A percentile compares a stretch with the other conserved stretches of the same genome.
Evolutionary conservation across 2,888 invertebrate genomes (phyloP).

Genomic region (Melieria crassipennis): DNA sequence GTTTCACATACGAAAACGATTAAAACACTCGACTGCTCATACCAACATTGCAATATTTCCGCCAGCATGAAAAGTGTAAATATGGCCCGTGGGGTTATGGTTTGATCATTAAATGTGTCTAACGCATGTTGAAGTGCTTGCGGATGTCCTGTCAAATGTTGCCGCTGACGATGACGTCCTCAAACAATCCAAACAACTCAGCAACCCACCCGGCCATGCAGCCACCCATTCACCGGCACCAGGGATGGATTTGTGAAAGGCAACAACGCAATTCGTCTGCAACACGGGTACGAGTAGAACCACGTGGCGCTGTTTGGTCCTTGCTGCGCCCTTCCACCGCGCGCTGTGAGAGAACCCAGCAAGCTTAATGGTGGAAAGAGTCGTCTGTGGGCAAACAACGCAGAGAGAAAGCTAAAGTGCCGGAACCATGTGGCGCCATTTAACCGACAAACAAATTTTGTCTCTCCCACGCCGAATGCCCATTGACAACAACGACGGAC

Average conservation of each 20-base stretch:
- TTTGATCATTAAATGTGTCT: slow-evolving; percentile 31
- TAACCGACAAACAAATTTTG: slow-evolving; percentile 48
- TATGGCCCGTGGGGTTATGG: slow-evolving; percentile 8
- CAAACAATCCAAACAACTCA: slow-evolving; percentile 21
- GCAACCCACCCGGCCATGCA: neutral
- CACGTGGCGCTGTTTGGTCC: slow-evolving; percentile 39
- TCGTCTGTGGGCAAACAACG: slow-evolving; percentile 23
- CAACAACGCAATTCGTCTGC: slow-evolving; percentile 38
- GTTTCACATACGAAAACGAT: slow-evolving; percentile 49
- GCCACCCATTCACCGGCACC: slow-evolving; percentile 21
- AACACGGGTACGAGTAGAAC: no score
- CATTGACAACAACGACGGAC: slow-evolving; percentile 6
- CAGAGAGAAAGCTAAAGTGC: slow-evolving; percentile 52
- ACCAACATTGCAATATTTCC: slow-evolving; percentile 40
- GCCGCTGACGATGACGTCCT: slow-evolving; percentile 19
- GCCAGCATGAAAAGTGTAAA: slow-evolving; percentile 16
- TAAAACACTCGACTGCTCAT: slow-evolving; percentile 42
- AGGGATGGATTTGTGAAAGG: slow-evolving; percentile 34
- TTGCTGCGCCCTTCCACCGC: slow-evolving; percentile 17
- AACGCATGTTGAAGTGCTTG: slow-evolving; percentile 32
- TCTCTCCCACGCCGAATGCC: slow-evolving; percentile 31
- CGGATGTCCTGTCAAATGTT: slow-evolving; percentile 35
- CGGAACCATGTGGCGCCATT: slow-evolving; percentile 53
- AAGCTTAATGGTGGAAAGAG: no score
- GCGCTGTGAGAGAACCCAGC: no score